phyloP scores from a whole-genome alignment of 2,113 vertebrate species.

The Antechinus flavipes region DNA sequence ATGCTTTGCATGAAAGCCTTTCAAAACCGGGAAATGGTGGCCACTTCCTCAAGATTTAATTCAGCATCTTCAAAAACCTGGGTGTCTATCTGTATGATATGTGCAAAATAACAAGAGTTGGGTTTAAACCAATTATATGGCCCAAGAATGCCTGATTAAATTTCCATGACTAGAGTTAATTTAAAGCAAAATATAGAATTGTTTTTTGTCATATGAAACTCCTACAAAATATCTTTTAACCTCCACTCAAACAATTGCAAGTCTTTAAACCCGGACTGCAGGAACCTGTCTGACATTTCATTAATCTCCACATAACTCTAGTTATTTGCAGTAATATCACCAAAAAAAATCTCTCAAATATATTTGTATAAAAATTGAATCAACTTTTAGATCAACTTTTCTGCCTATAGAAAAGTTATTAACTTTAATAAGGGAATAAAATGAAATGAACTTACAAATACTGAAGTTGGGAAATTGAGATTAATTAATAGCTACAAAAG shows the following conservation, averaged over 20 bases:
- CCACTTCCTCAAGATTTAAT: constrained; percentile 29
- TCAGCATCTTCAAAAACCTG: constrained; percentile 20
- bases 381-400: not conserved
- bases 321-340: not conserved
- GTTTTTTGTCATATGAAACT: not conserved
- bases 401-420: constrained; percentile 22
- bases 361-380: not conserved
- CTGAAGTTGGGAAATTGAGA: constrained; percentile 15
- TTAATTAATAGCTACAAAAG: constrained; percentile 23
- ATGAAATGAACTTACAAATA: constrained; percentile 48
- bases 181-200: constrained; percentile 29
- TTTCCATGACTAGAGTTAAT: not conserved
- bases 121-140: constrained; percentile 15
- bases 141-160: constrained; percentile 41
- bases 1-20: constrained; percentile 33
- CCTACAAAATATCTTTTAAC: not conserved
- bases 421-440: constrained; percentile 24
- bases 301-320: not conserved
- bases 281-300: not conserved
- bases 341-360: not conserved
- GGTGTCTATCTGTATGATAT: not conserved
- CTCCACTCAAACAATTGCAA: not conserved
- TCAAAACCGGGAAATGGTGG: constrained; percentile 16
- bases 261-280: not conserved
- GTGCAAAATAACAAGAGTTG: not conserved